A percentile compares a stretch with the other conserved stretches of the same genome.
Conservation (phyloP, 2,888 invertebrate species). For the Cosmorhoe ocellata region DNA sequence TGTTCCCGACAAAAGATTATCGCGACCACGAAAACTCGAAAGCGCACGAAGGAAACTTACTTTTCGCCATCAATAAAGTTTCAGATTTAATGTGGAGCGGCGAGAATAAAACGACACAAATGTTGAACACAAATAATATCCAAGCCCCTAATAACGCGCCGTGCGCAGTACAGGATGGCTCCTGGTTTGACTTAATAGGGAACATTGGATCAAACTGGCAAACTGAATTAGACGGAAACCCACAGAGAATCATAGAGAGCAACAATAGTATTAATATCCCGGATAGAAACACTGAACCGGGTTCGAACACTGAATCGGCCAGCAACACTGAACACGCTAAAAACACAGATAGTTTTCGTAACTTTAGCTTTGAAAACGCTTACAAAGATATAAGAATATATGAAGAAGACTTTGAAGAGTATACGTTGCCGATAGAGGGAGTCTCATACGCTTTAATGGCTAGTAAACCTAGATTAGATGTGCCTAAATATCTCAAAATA, state of each 20-base stretch:
- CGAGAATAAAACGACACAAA: background rate
- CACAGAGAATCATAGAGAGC: no score
- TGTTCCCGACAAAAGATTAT: slow-evolving; percentile 13
- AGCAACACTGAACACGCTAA: no score
- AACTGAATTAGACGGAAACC: no score
- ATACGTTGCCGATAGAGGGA: slow-evolving; percentile 26
- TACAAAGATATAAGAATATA: slow-evolving; percentile 19
- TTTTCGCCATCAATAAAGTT: slow-evolving; percentile 28
- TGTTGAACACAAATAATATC: slow-evolving; percentile 7
- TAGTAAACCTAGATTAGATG: slow-evolving; percentile 21
- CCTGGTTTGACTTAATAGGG: no score
- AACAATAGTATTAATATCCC: no score
- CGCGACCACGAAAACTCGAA: slow-evolving; percentile 20
- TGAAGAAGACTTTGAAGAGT: slow-evolving; percentile 22
- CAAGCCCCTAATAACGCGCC: slow-evolving; percentile 10
- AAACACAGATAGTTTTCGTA: background rate
- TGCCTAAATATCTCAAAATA: slow-evolving; percentile 36
- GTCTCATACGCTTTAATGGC: slow-evolving; percentile 46
- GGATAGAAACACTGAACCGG: background rate
- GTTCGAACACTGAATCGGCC: no score
- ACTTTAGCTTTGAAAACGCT: slow-evolving; percentile 9
- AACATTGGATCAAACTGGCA: no score
- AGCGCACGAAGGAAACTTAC: slow-evolving; percentile 19
- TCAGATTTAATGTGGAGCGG: slow-evolving; percentile 13
- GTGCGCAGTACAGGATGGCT: no score